Conservation (phyloP, 2,888 invertebrate genomes). For the Linnaemya tessellans region DNA sequence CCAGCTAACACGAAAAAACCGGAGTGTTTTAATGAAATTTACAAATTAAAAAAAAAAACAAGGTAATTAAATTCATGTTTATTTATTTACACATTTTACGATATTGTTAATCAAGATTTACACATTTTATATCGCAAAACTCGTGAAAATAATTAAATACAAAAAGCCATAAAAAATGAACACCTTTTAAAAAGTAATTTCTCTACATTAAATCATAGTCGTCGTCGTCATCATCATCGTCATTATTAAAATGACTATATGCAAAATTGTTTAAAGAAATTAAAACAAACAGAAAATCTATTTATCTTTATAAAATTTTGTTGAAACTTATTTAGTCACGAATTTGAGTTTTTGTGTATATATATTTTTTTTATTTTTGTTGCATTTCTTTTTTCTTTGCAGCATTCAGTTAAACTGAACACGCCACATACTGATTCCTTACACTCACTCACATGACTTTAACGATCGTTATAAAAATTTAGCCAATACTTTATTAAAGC, state of each 20-base stretch:
- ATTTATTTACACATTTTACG: not conserved
- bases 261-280: conserved; percentile 35
- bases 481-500: conserved; percentile 37
- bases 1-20: conserved; percentile 40
- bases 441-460: conserved; percentile 34
- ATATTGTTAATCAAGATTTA: conserved; percentile 46
- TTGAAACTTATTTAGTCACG: conserved; percentile 66
- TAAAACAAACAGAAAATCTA: conserved; percentile 42
- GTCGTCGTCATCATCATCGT: conserved; percentile 3
- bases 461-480: conserved; percentile 30
- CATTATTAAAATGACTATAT: conserved; percentile 32
- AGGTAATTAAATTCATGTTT: conserved; percentile 64
- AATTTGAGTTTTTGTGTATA: conserved; percentile 22
- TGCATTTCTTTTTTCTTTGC: conserved; percentile 21
- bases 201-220: conserved; percentile 45
- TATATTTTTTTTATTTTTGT: conserved; percentile 1
- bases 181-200: conserved; percentile 58
- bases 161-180: conserved; percentile 25
- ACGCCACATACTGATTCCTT: conserved; percentile 53
- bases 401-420: conserved; percentile 45
- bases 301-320: conserved; percentile 33
- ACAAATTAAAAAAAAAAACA: conserved; percentile 68
- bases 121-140: conserved; percentile 9
- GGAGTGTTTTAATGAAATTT: conserved; percentile 59
- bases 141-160: conserved; percentile 42